These are phyloP conservation scores for Nanorana parkeri DNA, from an alignment of 2,113 vertebrate species.

Conservation along the genomic window DNA sequence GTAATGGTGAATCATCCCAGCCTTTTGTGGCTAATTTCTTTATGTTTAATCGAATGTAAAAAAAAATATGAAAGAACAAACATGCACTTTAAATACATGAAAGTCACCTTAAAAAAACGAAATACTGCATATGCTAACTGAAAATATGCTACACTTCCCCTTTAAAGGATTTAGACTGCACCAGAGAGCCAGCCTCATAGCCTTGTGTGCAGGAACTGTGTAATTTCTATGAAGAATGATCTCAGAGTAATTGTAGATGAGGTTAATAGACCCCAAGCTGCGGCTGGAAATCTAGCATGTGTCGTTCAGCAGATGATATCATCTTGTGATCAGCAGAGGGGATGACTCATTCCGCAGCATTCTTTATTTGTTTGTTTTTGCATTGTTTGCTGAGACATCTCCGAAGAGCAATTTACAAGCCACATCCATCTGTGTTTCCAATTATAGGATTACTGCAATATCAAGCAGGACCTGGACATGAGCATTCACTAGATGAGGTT, in stretches of 20 bases:
- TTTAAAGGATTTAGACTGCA: too few relatives aligned
- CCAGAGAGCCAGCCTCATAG: too few relatives aligned
- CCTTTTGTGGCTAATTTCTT: too few relatives aligned
- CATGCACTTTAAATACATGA: too few relatives aligned
- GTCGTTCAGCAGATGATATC: conserved; percentile 59
- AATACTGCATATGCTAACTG: too few relatives aligned
- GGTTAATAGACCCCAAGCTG: not conserved
- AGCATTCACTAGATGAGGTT: conserved; percentile 9
- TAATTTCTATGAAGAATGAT: too few relatives aligned
- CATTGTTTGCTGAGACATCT: not conserved
- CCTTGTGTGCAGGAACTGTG: too few relatives aligned
- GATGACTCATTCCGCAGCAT: conserved; percentile 40
- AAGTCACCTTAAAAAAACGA: too few relatives aligned
- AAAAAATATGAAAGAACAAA: too few relatives aligned
- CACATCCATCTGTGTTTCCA: conserved; percentile 13
- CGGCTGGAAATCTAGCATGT: conserved; percentile 58
- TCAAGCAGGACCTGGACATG: conserved; percentile 14
- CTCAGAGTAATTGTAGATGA: not conserved
- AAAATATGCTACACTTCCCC: too few relatives aligned
- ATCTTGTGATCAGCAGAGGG: conserved; percentile 8
- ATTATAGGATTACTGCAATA: conserved; percentile 36
- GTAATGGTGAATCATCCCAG: too few relatives aligned
- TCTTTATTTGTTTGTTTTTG: not conserved
- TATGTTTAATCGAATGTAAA: too few relatives aligned
- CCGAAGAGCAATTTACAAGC: not conserved